Base-by-base conservation (phyloP, 2,113 vertebrate species). In the Pomatorhinus ruficollis region DNA sequence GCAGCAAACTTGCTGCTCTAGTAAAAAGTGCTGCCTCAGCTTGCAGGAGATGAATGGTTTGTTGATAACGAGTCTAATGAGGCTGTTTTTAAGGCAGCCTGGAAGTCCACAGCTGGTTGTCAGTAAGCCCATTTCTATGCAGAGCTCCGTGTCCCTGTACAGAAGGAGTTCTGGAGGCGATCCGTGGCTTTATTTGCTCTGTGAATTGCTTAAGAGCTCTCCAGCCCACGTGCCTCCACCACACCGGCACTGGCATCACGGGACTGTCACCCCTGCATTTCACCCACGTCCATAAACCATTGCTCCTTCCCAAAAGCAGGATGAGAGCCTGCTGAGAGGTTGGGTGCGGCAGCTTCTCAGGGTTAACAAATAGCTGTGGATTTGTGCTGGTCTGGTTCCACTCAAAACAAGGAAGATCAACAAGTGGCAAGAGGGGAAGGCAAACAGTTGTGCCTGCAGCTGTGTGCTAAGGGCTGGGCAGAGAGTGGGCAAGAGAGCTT, bases 71-170 rank as follows among this genome's bases (percentile, higher is more conserved):
- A 92, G 71, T 72, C 82, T 96, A 85, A 96, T 81, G 82, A 92
- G 90, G 79, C 79, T 66, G 64, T 75, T 77, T 90, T 90, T 93
- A 90, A 96, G 68, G 83, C 93, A 96, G 92, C 75, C 39, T 21
- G 39, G 80, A 87, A 88, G 56, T 47, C 90, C 56, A 42, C 95
- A 95, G 92, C 85, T 94, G 83, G 39, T 31, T 83, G 60, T 25
- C 90, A 86, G 71, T 53, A 83, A 80, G 66, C 39, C 33, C 18
- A 37, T 83, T 85, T 88, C 75, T 17, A 7, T 35, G 60, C 75
- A 85, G 65, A 65, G 82, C 64, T 90, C 47, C 42, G 6, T 4
- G 5, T 83, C 71, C 52, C 64, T 83, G 49, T 49, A 12, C 44
- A 28, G 57, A 70, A 95, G 79, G 83, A 94, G 54, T 37, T 95